Base-by-base conservation (phyloP, 1,140 invertebrate genomes). In the Drosophila subobscura region DNA sequence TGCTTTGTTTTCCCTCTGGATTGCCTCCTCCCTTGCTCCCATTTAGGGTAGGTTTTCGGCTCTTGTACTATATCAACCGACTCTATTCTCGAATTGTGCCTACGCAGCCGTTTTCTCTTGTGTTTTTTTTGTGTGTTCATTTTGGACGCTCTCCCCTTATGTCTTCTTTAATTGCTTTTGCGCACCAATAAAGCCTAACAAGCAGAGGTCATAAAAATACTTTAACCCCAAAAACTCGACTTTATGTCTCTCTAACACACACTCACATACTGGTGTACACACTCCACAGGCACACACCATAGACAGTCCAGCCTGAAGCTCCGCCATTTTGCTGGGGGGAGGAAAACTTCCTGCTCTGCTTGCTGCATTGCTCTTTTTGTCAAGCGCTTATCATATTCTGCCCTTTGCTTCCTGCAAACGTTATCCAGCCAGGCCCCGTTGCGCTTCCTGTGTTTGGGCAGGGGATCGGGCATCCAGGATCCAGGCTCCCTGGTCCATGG, bases 401-500 rank as follows among this genome's bases (percentile, higher is more conserved):
- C 77, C 77, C 71, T 86, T 85, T 85, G 81, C 77, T 85, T 85
- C 77, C 81, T 85, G 81, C 65, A 66, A 86, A 70, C 81, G 77
- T 80, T 86, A 77, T 86, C 77, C 67, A 70, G 64, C 63, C 77
- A 41, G 61, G 68, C 59, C 53, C 67, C 67, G 64, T 57, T 74
- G 53, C 67, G 76, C 77, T 80, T 85, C 77, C 80, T 73, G 77
- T 73, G 72, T 63, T 71, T 70, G 49, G 25, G 7, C 29, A 14
- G 40, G 44, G 14, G 4, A 37, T 54, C 14, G 27, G 12, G 16
- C 27, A 33, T 20, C 54, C 29, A 5, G 20, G 23, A 27, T 22
- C 27, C 8, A 27, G 55, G 25, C 2, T 5, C 14, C 2, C 44
- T 33, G 23, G 44, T 5, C 14, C 4, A 53, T 44, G 23, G 44